Evolutionary conservation across 1,140 invertebrate species (phyloP).

Genomic region (Polypedilum vanderplanki): DNA sequence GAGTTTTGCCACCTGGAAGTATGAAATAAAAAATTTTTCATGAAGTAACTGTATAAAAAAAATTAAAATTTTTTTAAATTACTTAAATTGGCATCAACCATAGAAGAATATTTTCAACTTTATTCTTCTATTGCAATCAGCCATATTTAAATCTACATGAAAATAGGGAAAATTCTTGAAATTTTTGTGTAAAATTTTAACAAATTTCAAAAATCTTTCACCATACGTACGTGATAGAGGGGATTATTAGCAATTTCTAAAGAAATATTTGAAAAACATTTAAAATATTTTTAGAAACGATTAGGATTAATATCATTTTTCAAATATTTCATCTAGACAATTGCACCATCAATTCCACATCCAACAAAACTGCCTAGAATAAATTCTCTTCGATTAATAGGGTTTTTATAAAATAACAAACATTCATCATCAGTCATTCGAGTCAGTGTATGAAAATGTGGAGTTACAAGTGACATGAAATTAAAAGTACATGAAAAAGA

Average conservation of each 20-base stretch:
- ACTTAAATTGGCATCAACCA: neutral
- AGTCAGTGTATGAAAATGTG: neutral
- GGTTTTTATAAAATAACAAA: slow-evolving; percentile 22
- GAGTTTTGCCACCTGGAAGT: slow-evolving; percentile 94
- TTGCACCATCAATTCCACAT: slow-evolving; percentile 26
- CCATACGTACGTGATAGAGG: slow-evolving; percentile 29
- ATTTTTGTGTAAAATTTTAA: neutral
- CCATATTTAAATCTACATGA: slow-evolving; percentile 44
- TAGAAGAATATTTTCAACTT: neutral
- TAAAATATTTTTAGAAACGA: no score
- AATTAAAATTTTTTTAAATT: neutral
- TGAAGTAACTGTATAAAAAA: neutral
- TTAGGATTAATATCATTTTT: neutral
- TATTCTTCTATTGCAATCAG: slow-evolving; percentile 16
- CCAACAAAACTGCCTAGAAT: slow-evolving; percentile 31
- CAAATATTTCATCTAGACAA: slow-evolving; percentile 1
- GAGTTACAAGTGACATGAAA: neutral
- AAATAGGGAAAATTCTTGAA: slow-evolving; percentile 35
- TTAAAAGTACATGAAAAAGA: neutral
- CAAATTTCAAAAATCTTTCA: slow-evolving; percentile 6
- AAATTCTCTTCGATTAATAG: slow-evolving; percentile 33
- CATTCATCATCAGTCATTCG: slow-evolving; percentile 31
- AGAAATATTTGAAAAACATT: slow-evolving; percentile 24
- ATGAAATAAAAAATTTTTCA: slow-evolving; percentile 19
- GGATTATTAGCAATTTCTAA: neutral